These are phyloP conservation scores for Drosophila oshimai DNA, from an alignment of 1,140 invertebrate genomes.

Conservation along the genomic window DNA sequence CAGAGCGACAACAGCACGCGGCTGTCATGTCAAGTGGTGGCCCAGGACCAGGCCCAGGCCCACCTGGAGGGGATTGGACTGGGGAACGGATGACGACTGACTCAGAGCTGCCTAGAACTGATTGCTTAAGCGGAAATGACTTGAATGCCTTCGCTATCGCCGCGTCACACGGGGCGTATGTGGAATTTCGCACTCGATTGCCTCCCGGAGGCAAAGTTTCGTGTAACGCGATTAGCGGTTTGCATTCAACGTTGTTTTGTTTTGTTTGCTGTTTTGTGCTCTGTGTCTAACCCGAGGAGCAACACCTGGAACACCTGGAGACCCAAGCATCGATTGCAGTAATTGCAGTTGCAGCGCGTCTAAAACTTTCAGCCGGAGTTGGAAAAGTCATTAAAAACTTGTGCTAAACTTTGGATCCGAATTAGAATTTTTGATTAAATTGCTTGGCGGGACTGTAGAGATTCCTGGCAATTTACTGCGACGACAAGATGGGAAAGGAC, in stretches of 20 bases:
- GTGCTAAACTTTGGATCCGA: constrained; percentile 60
- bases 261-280: constrained; percentile 51
- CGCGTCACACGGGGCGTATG: constrained; percentile 67
- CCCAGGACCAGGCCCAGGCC: neutral
- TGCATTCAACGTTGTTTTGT: constrained; percentile 37
- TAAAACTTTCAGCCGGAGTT: constrained; percentile 49
- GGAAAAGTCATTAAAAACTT: constrained; percentile 79
- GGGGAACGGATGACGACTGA: constrained; percentile 24
- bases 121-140: constrained; percentile 80
- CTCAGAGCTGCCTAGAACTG: constrained; percentile 48
- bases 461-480: constrained; percentile 14
- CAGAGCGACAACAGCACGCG: constrained; percentile 45
- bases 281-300: constrained; percentile 46
- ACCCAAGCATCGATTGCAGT: constrained; percentile 43
- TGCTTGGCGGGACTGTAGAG: constrained; percentile 24
- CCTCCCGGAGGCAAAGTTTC: constrained; percentile 56
- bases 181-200: constrained; percentile 79
- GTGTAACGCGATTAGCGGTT: constrained; percentile 80
- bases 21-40: constrained; percentile 63
- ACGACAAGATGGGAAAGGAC: constrained; percentile 42
- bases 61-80: constrained; percentile 10
- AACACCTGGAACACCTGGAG: neutral
- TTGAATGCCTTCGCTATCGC: constrained; percentile 64
- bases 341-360: constrained; percentile 52
- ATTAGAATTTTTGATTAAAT: constrained; percentile 75